These are phyloP conservation scores for Tillus elongatus DNA, from an alignment of 2,888 invertebrate species.

Conservation along the genomic window DNA sequence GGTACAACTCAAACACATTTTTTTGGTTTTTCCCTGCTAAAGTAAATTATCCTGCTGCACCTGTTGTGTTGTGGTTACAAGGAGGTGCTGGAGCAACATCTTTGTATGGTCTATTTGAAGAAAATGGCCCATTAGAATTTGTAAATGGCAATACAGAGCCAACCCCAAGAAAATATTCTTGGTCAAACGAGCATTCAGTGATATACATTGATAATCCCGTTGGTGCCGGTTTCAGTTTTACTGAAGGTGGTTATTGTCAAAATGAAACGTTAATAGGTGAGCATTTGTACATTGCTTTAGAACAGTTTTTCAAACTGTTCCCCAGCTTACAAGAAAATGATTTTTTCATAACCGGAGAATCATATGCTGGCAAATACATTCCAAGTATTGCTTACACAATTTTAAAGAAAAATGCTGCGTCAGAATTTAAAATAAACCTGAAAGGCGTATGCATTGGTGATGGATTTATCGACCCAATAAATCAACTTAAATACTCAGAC, in stretches of 20 bases:
- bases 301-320: conserved; percentile 75
- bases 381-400: conserved; percentile 68
- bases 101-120: conserved; percentile 69
- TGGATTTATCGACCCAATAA: conserved; percentile 61
- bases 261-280: conserved; percentile 70
- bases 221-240: conserved; percentile 84
- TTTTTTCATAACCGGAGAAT: conserved; percentile 82
- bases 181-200: conserved; percentile 66
- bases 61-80: conserved; percentile 75
- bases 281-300: conserved; percentile 63
- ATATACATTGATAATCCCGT: conserved; percentile 88
- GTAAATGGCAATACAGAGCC: conserved; percentile 38
- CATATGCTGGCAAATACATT: conserved; percentile 70
- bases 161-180: conserved; percentile 57
- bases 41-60: conserved; percentile 46
- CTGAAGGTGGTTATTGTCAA: conserved; percentile 65
- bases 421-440: conserved; percentile 52
- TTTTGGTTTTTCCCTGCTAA: conserved; percentile 86
- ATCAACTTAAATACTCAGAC: conserved; percentile 61
- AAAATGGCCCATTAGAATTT: conserved; percentile 56
- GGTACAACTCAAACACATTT: conserved; percentile 72
- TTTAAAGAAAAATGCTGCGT: conserved; percentile 48
- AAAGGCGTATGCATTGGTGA: conserved; percentile 63
- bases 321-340: conserved; percentile 59
- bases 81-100: conserved; percentile 80